Evolutionary conservation across 2,113 vertebrate genomes (phyloP).

Genomic region (Forbesichthys agassizii): DNA sequence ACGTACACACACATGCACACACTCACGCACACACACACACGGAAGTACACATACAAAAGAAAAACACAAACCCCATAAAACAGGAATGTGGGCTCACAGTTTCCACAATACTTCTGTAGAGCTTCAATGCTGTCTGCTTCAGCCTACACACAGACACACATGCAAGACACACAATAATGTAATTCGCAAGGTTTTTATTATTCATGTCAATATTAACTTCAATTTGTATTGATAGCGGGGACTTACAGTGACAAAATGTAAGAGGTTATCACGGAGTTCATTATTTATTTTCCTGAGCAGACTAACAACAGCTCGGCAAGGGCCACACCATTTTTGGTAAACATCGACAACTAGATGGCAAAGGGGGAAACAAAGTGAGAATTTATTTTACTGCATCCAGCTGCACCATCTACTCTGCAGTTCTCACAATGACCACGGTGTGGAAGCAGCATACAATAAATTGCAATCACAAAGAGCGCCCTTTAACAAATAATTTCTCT

Average conservation of each 20-base stretch:
- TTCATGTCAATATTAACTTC: too few relatives aligned
- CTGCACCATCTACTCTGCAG: slow-evolving; percentile 19
- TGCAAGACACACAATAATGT: neutral
- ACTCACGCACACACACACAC: slow-evolving; percentile 11
- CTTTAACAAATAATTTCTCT: too few relatives aligned
- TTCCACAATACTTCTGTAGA: slow-evolving; percentile 86
- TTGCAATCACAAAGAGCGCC: neutral
- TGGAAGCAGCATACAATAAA: slow-evolving; percentile 54
- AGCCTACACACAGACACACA: slow-evolving; percentile 71
- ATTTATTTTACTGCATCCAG: neutral
- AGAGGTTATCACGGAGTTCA: slow-evolving; percentile 81
- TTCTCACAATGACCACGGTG: slow-evolving; percentile 47
- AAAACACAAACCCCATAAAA: slow-evolving; percentile 81
- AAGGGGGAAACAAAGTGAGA: neutral
- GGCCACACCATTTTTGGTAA: slow-evolving; percentile 94
- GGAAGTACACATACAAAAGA: neutral
- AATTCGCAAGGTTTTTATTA: too few relatives aligned
- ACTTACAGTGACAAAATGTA: slow-evolving; percentile 91
- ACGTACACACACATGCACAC: neutral
- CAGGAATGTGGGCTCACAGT: slow-evolving; percentile 90
- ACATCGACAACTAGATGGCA: slow-evolving; percentile 84
- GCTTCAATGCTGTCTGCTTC: slow-evolving; percentile 87
- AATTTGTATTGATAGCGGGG: too few relatives aligned
- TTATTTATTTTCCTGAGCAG: slow-evolving; percentile 91
- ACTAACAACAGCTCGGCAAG: slow-evolving; percentile 86